Base-by-base conservation (phyloP, 2,113 vertebrate genomes). In the Tauraco erythrolophus region DNA sequence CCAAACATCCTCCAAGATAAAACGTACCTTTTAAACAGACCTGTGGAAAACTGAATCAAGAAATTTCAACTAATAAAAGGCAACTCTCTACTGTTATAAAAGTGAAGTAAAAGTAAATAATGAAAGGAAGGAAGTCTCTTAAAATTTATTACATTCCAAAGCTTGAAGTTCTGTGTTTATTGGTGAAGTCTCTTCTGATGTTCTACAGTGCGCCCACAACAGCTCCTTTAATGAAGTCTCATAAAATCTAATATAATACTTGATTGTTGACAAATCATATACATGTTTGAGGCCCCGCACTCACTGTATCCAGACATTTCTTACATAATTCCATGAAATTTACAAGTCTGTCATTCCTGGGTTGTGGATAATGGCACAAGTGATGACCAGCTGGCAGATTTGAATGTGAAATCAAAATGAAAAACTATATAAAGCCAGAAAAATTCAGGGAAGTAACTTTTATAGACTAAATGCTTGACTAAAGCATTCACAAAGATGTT, bases 81-180 rank as follows among this genome's bases (percentile, higher is more conserved):
- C 97, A 98, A 97, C 96, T 98, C 98, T 98, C 95, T 98, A 98
- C 97, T 97, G 97, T 98, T 98, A 98, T 98, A 98, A 98, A 98
- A 98, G 97, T 98, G 96, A 98, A 98, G 97, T 98, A 98, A 98
- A 99, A 99, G 98, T 98, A 98, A 98, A 98, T 99, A 99, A 99
- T 98, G 98, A 98, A 98, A 98, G 98, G 98, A 98, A 98, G 98
- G 98, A 98, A 98, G 98, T 98, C 99, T 99, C 98, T 99, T 99
- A 99, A 99, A 99, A 98, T 99, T 99, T 99, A 99, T 98, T 98
- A 98, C 99, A 99, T 99, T 99, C 99, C 98, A 98, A 98, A 98
- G 98, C 98, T 98, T 97, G 97, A 98, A 98, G 98, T 97, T 98
- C 95, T 96, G 98, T 96, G 98, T 98, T 99, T 98, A 98, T 98